Base-by-base conservation (phyloP, 2,113 vertebrate species). In the Corvus moneduloides region DNA sequence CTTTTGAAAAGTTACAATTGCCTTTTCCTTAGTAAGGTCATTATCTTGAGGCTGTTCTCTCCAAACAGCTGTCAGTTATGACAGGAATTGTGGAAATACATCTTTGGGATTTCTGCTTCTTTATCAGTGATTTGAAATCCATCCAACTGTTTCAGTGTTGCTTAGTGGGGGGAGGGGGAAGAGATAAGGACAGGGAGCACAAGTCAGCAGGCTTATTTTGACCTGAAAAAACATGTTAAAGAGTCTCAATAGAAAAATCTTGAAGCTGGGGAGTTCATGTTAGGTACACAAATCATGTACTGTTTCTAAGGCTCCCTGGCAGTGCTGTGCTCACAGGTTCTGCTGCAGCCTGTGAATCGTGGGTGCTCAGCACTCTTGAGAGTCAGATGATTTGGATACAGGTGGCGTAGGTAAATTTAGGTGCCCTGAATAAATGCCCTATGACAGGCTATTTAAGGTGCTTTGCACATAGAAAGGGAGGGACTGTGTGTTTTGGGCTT, bases 341-440 rank as follows among this genome's bases (percentile, higher is more conserved):
- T 93, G 51, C 78, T 90, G 63, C 4, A 16, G 26, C 64, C 86
- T 79, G 64, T 49, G 74, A 93, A 55, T 75, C 23, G 5, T 64
- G 90, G 88, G 94, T 78, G 52, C 82, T 92, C 75, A 80, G 94
- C 87, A 61, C 55, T 71, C 66, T 73, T 48, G 52, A 66, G 84
- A 93, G 92, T 91, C 94, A 93, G 83, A 63, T 94, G 92, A 86
- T 96, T 93, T 81, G 90, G 92, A 56, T 96, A 81, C 66, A 72
- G 52, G 92, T 95, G 93, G 75, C 0, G 22, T 89, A 95, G 86
- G 91, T 96, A 88, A 93, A 88, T 95, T 90, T 96, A 92, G 92
- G 90, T 94, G 68, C 64, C 94, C 89, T 87, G 74, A 91, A 90
- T 87, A 90, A 94, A 76, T 95, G 92, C 74, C 87, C 73, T 83